A percentile compares a stretch with the other conserved stretches of the same genome.
These are phyloP conservation scores for Lateolabrax maculatus DNA, from an alignment of 2,797 vertebrate genomes.

Conservation along the genomic window DNA sequence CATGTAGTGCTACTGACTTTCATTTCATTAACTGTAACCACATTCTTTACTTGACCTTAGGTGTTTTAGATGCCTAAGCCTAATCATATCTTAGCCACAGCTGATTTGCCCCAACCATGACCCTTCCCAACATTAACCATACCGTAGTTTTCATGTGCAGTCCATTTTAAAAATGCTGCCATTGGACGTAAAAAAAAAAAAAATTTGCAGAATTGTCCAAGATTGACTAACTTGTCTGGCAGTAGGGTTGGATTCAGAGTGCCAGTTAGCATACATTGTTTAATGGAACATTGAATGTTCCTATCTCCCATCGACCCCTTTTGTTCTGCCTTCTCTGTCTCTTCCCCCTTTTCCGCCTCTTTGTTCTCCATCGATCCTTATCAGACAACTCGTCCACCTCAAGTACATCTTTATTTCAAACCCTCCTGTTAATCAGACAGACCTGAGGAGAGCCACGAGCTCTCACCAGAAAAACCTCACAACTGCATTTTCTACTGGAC, in stretches of 20 bases:
- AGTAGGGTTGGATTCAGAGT: background rate
- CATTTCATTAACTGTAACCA: too few relatives aligned
- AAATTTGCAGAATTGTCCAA: background rate
- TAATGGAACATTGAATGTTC: background rate
- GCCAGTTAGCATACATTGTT: background rate
- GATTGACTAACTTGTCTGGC: background rate
- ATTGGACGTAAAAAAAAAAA: too few relatives aligned
- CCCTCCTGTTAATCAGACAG: conserved; percentile 35
- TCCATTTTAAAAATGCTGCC: too few relatives aligned
- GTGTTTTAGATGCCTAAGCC: too few relatives aligned
- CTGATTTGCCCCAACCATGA: too few relatives aligned
- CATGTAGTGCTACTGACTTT: too few relatives aligned
- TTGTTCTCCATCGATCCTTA: conserved; percentile 12
- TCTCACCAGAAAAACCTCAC: background rate
- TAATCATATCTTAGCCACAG: too few relatives aligned
- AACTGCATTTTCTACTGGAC: background rate
- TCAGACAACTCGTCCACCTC: background rate
- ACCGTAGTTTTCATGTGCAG: too few relatives aligned
- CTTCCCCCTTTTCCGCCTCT: background rate
- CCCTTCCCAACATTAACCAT: too few relatives aligned
- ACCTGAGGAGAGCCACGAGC: background rate
- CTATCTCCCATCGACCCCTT: background rate
- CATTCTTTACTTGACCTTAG: too few relatives aligned
- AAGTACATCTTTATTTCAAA: conserved; percentile 34
- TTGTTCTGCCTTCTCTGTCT: background rate